Base-by-base conservation (phyloP, 1,140 invertebrate genomes). In the Hyphantria cunea region DNA sequence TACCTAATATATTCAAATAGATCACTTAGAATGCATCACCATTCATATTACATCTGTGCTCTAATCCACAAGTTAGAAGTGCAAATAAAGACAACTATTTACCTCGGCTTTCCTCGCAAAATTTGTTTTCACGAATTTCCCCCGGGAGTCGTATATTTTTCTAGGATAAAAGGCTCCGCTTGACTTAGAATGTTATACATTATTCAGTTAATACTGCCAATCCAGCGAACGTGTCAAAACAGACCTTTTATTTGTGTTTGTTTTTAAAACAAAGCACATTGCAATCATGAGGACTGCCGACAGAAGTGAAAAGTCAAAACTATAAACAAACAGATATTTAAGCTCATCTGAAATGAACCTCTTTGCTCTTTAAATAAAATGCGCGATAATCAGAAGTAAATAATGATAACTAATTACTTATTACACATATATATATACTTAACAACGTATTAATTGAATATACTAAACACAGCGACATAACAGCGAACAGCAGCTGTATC, bases 91-190 rank as follows among this genome's bases (percentile, higher is more conserved):
- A 13, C 41, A 31, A 25, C 41, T 17, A 15, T 15, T 4, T 11
- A 31, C 13, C 31, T 10, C 44, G 12, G 32, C 7, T n/a, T 37
- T 12, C 8, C 15, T 25, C 55, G 13, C 41, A 31, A 44, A 44
- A 49, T 41, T 41, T 49, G 45, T 48, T 48, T 58, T 39, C 25
- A 13, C 7, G 33, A 31, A 58, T 58, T 58, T 49, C 55, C 55
- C 55, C n/a, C 7, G 55, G 14, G 55, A 3, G 0, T 9, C 45
- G 33, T 55, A 45, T 58, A 33, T 48, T 58, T 49, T 31, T 41
- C 55, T 49, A 58, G 55, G 44, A 39, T 58, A 58, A 58, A 58
- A 49, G 14, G 7, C 11, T 39, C 44, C 25, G 11, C 10, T 14
- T 15, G 12, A 7, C 47, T 39, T 45, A 25, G 12, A 12, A 10